Conservation (phyloP, 2,888 invertebrate species). For the Myopa testacea region DNA sequence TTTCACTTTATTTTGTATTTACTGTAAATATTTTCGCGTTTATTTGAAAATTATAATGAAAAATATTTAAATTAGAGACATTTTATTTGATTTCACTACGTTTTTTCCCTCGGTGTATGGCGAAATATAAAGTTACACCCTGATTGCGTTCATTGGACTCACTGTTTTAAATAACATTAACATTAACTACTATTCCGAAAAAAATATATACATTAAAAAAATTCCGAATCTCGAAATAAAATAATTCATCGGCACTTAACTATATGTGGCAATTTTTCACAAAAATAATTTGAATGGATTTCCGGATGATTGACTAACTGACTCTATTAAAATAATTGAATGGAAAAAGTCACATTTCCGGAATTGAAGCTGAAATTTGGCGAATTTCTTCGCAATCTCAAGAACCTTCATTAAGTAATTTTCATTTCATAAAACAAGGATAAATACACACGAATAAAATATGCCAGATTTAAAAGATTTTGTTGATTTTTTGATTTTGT, state of each 20-base stretch:
- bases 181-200: too few species aligned
- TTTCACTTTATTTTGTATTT: too few species aligned
- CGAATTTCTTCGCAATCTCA: neutral
- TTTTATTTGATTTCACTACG: too few species aligned
- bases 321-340: conserved; percentile 2
- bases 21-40: too few species aligned
- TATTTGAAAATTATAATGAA: too few species aligned
- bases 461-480: neutral
- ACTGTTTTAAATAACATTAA: too few species aligned
- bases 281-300: neutral
- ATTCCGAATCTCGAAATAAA: neutral
- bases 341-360: neutral
- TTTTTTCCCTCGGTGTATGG: too few species aligned
- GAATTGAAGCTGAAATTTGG: too few species aligned
- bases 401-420: conserved; percentile 1
- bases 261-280: neutral
- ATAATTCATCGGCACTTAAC: neutral
- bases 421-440: neutral
- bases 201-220: neutral
- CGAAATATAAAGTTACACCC: too few species aligned
- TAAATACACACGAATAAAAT: neutral
- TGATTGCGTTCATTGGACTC: too few species aligned
- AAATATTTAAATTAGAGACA: too few species aligned
- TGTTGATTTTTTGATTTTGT: neutral
- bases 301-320: conserved; percentile 17